Evolutionary conservation across 2,888 invertebrate species (phyloP), one percentile per base, ranked within the genome.

Genomic region (Cactoblastis cactorum): DNA sequence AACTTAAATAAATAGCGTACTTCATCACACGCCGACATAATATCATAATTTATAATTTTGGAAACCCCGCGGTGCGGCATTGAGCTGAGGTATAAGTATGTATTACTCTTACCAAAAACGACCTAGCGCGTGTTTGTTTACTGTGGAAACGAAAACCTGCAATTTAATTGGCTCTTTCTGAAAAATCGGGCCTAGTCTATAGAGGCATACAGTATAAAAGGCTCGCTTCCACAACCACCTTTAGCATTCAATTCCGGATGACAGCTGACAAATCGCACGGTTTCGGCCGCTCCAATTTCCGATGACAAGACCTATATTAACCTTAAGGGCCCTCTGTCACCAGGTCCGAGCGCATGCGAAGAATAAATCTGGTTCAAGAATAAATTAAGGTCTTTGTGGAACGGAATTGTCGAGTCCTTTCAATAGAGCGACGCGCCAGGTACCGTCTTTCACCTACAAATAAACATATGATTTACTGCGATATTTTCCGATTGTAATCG

Each of bases 351-450:
- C 75, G 73, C 76, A 79, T 64, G 71, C 67, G 76, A 75, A 77
- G 77, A 83, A 83, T 85, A 81, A 83, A 83, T 82, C 78, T 76
- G 72, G 74, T 83, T 83, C 79, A 83, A 81, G 84, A 86, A 85
- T 86, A 85, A 86, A 86, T 87, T 86, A 86, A 83, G 77, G 80
- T 78, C 77, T 82, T 85, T 83, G 79, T 83, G 80, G 70, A 75
- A 72, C 69, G 73, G 72, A 81, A 82, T 79, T 67, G 75, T 70
- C 67, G 71, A 67, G 72, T 63, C 65, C 67, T 68, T 70, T 75
- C 71, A 75, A 74, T 72, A 62, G 60, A 58, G 67, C 59, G 61
- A 60, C n/a, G 62, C 64, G 54, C 67, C 67, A 69, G 69, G 69
- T 69, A 69, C 69, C 58, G 64, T 57, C 61, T 66, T 64, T 64